Conservation (phyloP, 2,113 vertebrate genomes). For the Xiphophorus hellerii region DNA sequence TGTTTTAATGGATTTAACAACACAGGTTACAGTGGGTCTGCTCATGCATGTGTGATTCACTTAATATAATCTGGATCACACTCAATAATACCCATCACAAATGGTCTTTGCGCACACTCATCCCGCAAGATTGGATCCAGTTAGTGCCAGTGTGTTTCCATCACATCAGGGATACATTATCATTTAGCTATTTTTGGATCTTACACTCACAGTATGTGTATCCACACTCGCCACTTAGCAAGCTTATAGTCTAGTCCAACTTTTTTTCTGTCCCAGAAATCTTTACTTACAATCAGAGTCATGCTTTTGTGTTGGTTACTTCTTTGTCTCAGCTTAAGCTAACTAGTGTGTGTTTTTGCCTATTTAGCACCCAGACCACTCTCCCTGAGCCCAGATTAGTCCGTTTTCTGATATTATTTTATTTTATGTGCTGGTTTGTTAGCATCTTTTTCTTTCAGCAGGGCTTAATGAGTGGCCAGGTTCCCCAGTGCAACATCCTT, state of each 20-base stretch:
- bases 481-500: background rate
- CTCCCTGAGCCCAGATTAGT: conserved; percentile 36
- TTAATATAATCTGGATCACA: conserved; percentile 40
- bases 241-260: background rate
- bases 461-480: background rate
- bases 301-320: conserved; percentile 8
- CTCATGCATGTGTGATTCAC: conserved; percentile 19
- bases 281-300: background rate
- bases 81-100: conserved; percentile 10
- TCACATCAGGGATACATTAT: conserved; percentile 24
- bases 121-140: conserved; percentile 30
- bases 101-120: conserved; percentile 17
- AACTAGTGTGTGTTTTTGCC: conserved; percentile 21
- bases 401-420: conserved; percentile 14
- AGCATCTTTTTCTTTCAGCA: conserved; percentile 32
- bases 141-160: conserved; percentile 36
- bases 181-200: conserved; percentile 15
- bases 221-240: background rate
- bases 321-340: conserved; percentile 1
- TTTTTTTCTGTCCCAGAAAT: background rate
- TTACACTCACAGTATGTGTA: background rate
- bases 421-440: conserved; percentile 42
- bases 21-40: background rate
- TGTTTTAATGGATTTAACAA: conserved; percentile 16
- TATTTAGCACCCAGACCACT: conserved; percentile 23